phyloP scores from a whole-genome alignment of 2,113 vertebrate genomes.

The Cairina moschata region DNA sequence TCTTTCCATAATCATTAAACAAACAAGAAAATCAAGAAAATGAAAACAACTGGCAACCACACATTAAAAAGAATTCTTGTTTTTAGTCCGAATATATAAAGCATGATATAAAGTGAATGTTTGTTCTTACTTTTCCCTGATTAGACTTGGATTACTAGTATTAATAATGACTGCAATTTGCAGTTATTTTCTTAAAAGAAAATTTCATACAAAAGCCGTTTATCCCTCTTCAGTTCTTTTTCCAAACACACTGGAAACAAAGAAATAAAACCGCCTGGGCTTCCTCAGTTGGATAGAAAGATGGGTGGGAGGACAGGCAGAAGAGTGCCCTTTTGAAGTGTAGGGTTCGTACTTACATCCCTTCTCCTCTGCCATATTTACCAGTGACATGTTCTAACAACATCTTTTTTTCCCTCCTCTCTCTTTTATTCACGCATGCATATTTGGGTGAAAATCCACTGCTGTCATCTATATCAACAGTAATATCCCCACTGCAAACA shows the following conservation, averaged over 20 bases:
- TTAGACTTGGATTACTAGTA: background rate
- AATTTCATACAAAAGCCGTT: background rate
- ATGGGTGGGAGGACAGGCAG: background rate
- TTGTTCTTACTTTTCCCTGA: background rate
- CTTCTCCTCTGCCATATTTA: background rate
- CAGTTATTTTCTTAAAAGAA: background rate
- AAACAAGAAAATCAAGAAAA: background rate
- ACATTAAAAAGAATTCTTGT: background rate
- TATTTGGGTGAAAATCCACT: background rate
- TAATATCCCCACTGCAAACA: background rate
- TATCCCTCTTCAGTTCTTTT: background rate
- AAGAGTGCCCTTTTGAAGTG: background rate
- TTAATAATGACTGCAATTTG: constrained; percentile 4
- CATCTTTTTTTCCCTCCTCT: fast-evolving
- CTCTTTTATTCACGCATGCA: background rate
- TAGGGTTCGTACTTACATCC: background rate
- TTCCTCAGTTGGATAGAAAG: background rate
- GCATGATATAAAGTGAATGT: background rate
- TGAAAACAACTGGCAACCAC: background rate
- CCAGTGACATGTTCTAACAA: background rate
- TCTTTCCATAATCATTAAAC: background rate
- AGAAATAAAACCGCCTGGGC: background rate
- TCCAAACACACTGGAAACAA: background rate
- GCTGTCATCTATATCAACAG: background rate
- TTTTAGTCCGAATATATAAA: background rate